Evolutionary conservation across 2,113 vertebrate species (phyloP).

Genomic region (Trachemys scripta): DNA sequence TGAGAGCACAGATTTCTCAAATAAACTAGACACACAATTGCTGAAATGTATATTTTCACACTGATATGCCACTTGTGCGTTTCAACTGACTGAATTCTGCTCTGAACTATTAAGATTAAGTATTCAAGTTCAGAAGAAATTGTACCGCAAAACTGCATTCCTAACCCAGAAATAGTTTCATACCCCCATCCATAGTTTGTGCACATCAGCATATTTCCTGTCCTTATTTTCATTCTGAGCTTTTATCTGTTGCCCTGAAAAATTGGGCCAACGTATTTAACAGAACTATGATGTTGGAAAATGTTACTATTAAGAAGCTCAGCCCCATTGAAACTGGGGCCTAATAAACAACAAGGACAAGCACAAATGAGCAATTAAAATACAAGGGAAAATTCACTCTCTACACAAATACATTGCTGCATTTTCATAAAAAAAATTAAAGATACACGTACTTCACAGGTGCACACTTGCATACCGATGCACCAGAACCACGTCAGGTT

Average conservation of each 20-base stretch:
- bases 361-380: rapidly evolving
- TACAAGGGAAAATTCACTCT: rapidly evolving
- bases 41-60: background rate
- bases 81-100: background rate
- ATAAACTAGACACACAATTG: background rate
- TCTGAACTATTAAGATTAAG: background rate
- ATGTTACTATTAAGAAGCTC: background rate
- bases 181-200: rapidly evolving
- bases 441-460: rapidly evolving
- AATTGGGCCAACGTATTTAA: background rate
- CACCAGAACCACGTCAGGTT: background rate
- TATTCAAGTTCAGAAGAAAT: background rate
- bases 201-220: rapidly evolving
- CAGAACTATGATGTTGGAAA: background rate
- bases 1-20: background rate
- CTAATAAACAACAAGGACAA: background rate
- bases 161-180: rapidly evolving
- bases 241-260: background rate
- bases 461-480: rapidly evolving
- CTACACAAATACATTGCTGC: rapidly evolving
- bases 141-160: rapidly evolving
- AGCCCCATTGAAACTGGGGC: background rate
- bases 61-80: rapidly evolving
- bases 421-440: background rate
- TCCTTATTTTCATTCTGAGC: background rate